Evolutionary conservation across 2,113 vertebrate species (phyloP), one percentile per base, ranked within the genome.

Genomic region (Hemichromis elongatus): DNA sequence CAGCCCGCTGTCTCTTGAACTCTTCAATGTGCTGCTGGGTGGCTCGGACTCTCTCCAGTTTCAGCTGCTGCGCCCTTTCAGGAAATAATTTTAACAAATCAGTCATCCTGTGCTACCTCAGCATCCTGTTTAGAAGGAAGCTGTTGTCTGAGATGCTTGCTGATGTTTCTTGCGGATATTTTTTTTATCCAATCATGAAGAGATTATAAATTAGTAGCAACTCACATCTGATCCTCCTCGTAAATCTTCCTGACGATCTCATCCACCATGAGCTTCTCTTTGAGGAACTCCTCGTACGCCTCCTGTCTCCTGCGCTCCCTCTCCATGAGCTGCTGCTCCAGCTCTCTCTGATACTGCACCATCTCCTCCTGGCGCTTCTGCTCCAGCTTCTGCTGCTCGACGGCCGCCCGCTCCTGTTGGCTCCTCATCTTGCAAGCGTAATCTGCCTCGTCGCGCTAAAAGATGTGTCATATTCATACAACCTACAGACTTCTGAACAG

Each of bases 211-310:
- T 78, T 6, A 19, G 6, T 12, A 14, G 16, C 4, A 8, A 86
- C 97, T 97, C 91, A 99, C 98, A 90, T 95, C 86, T 96, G 95
- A 79, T 99, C 97, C 92, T 99, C 98, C 79, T 98, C 97, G 12
- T 97, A 98, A 93, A 99, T 97, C 93, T 97, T 99, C 53, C 96
- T 96, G 81, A 99, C 90, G 24, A 99, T 98, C 92, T 98, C 97
- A 63, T 99, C 98, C 54, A 99, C 96, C 97, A 98, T 90, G 82
- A 97, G 92, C 89, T 99, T 99, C 84, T 99, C 99, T 93, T 96
- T 97, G 35, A 99, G 95, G 92, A 99, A 96, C 86, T 98, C 97
- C 81, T 98, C 91, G 7, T 98, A 98, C 1, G 96, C 96, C 50
- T 97, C 95, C 90, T 98, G 97, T 89, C 95, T 98, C 84, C 85